Evolutionary conservation across 2,113 vertebrate species (phyloP).

Genomic region (Kryptolebias marmoratus): DNA sequence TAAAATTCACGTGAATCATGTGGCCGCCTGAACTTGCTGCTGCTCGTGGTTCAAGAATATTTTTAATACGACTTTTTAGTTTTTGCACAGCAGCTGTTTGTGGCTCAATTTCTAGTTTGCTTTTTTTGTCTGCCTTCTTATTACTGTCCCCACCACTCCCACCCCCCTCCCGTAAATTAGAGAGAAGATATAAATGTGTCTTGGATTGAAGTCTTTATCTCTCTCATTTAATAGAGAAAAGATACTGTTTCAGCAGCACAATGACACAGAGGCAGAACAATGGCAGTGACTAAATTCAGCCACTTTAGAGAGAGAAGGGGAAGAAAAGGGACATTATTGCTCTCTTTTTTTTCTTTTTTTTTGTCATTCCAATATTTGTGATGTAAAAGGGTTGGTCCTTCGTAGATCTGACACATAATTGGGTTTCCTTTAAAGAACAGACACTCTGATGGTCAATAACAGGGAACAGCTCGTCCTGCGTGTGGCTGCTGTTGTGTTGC

Average conservation of each 20-base stretch:
- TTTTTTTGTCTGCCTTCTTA: no score
- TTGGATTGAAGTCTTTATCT: background rate
- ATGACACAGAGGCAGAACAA: background rate
- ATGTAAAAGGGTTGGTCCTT: conserved; percentile 31
- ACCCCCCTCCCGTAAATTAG: background rate
- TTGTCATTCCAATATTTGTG: conserved; percentile 21
- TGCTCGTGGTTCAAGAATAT: no score
- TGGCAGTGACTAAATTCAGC: background rate
- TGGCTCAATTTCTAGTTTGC: no score
- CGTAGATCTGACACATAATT: conserved; percentile 50
- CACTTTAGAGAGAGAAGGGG: background rate
- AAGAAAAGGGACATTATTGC: conserved; percentile 12
- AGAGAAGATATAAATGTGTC: background rate
- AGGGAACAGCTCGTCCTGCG: conserved; percentile 14
- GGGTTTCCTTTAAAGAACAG: conserved; percentile 46
- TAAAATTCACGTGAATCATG: no score
- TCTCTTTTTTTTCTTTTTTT: conserved; percentile 10
- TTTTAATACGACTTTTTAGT: no score
- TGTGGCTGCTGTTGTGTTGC: conserved; percentile 1
- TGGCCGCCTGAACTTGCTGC: no score
- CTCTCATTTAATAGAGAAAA: background rate
- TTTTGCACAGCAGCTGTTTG: no score
- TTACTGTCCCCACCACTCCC: no score
- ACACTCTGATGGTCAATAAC: conserved; percentile 29
- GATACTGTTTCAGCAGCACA: no score